Evolutionary conservation across 2,888 invertebrate genomes (phyloP), one percentile per base, ranked within the genome.

Genomic region (Aphidoletes aphidimyza): DNA sequence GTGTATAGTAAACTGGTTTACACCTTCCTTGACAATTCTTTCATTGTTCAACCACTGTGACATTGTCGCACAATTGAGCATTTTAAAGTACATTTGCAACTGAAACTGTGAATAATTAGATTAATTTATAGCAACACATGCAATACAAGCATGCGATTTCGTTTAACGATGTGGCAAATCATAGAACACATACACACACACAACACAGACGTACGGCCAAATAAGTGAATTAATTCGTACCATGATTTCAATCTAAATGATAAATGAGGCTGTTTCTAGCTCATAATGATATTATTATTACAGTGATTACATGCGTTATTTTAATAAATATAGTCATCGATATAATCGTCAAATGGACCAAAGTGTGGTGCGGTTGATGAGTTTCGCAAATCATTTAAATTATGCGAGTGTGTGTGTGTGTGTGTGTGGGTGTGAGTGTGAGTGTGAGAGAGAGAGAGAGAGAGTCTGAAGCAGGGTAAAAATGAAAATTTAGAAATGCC

Each of bases 171-270:
- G 47, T 9, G 19, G 2, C 17, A 2, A 47, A 47, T 9, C 8
- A 14, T 8, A 54, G 22, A 22, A 54, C 22, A 17, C 42, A 42
- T 42, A 42, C 42, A 42, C 42, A 42, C 42, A 42, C 14, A 14
- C 42, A 42, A 14, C 6, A 6, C 42, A 42, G 14, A 9, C 42
- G 42, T 6, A 6, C 30, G 69, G 34, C 30, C 30, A 26, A 69
- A 69, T 69, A 69, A 69, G 69, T 69, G 69, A 69, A 69, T 69
- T 69, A 69, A 69, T 69, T 69, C 69, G 69, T 69, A 69, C 69
- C 69, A 69, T 14, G 69, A 69, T 69, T 69, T 69, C 69, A 69
- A 69, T 69, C 69, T 69, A 69, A 69, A 69, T 69, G 69, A 69
- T 69, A 30, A 69, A 69, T 69, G 69, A 69, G 69, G 30, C 30